Conservation (phyloP, 2,888 invertebrate genomes). For the Drosophila conformis region DNA sequence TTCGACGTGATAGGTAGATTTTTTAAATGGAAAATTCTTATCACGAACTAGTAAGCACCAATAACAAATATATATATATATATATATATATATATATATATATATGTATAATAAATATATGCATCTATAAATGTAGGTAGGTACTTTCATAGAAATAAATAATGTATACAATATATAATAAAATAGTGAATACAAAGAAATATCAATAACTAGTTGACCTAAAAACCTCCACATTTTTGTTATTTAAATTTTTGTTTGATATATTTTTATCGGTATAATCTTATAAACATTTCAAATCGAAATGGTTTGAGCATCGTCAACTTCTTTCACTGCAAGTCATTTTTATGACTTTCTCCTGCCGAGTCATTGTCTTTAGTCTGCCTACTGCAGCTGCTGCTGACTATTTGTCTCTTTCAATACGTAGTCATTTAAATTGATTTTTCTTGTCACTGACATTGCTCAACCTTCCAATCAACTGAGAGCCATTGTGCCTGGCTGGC, state of each 20-base stretch:
- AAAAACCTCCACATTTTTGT: neutral
- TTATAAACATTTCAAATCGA: neutral
- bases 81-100: neutral
- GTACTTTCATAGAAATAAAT: neutral
- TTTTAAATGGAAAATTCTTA: neutral
- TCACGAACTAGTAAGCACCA: neutral
- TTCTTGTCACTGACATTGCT: conserved; percentile 65
- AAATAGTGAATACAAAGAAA: neutral
- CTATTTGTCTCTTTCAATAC: conserved; percentile 76
- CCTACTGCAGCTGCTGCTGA: conserved; percentile 30
- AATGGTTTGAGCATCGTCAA: neutral
- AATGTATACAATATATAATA: no score
- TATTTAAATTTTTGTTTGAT: neutral
- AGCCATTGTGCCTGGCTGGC: conserved; percentile 21
- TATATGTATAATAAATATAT: neutral
- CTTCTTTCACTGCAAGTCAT: conserved; percentile 44
- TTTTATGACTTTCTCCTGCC: conserved; percentile 42
- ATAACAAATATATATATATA: no score
- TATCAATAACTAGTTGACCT: neutral
- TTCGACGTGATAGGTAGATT: neutral
- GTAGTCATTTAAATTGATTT: conserved; percentile 81
- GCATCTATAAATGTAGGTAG: neutral
- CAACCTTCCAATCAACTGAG: conserved; percentile 57
- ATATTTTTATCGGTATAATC: neutral
- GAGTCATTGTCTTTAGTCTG: conserved; percentile 43